Evolutionary conservation across 2,113 vertebrate genomes (phyloP).

Genomic region (Callaeas wilsoni): DNA sequence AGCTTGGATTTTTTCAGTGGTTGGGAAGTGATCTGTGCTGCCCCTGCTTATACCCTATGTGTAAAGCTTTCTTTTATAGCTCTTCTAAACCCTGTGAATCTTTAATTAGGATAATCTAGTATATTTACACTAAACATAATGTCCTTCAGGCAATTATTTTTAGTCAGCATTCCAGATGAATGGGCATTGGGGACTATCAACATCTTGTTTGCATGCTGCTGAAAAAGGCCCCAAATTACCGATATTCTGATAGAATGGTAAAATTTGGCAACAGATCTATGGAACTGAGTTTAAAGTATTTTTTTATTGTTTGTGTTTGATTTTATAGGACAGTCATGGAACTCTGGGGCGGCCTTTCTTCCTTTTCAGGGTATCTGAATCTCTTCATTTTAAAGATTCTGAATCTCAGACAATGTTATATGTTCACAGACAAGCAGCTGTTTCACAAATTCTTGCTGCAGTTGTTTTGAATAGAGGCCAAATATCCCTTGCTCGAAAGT

Average conservation of each 20-base stretch:
- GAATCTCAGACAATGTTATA: background rate
- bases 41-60: background rate
- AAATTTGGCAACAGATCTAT: background rate
- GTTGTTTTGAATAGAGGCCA: background rate
- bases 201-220: background rate
- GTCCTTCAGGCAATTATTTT: background rate
- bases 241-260: background rate
- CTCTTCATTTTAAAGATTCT: background rate
- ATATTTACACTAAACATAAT: background rate
- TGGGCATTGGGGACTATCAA: background rate
- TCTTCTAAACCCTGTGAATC: background rate
- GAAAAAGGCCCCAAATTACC: background rate
- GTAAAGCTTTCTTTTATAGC: background rate
- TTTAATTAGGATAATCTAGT: background rate
- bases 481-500: background rate
- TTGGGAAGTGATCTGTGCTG: background rate
- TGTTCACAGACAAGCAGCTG: background rate
- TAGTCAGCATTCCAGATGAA: background rate
- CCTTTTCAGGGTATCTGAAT: slow-evolving; percentile 72
- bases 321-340: slow-evolving; percentile 66
- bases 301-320: slow-evolving; percentile 38
- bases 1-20: background rate
- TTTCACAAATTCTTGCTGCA: background rate
- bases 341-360: slow-evolving; percentile 66
- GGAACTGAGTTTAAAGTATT: background rate